Conservation (phyloP, 2,797 vertebrate genomes). For the Nyctalus aviator region DNA sequence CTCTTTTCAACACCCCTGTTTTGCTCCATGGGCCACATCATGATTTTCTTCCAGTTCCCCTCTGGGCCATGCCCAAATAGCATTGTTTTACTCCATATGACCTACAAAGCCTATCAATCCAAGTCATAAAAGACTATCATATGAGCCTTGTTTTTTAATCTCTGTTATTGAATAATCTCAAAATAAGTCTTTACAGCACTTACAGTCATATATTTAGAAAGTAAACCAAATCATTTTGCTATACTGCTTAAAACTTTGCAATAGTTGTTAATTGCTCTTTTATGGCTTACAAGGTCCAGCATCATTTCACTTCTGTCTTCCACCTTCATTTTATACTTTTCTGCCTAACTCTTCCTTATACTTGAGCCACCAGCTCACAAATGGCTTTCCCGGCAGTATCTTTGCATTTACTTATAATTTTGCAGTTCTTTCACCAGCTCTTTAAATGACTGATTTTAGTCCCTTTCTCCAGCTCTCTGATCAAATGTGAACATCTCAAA, state of each 20-base stretch:
- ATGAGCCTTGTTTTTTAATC: neutral
- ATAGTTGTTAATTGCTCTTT: neutral
- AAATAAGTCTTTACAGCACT: neutral
- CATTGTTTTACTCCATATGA: neutral
- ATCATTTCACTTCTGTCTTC: neutral
- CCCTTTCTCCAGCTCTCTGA: neutral
- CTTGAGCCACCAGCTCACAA: neutral
- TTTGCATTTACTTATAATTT: neutral
- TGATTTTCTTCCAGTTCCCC: neutral
- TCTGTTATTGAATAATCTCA: neutral
- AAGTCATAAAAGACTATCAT: neutral
- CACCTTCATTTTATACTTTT: neutral
- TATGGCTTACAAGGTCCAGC: neutral
- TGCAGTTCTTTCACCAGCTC: neutral
- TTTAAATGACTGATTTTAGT: neutral
- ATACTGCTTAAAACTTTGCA: neutral
- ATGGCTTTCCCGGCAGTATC: neutral
- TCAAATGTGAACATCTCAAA: neutral
- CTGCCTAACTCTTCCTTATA: neutral
- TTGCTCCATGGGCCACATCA: too few relatives aligned
- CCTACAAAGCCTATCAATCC: neutral
- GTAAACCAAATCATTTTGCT: neutral
- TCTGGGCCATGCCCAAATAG: neutral
- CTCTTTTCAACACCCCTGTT: neutral
- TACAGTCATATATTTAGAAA: neutral